Evolutionary conservation across 2,888 invertebrate species (phyloP).

Genomic region (Thereva nobilitata): DNA sequence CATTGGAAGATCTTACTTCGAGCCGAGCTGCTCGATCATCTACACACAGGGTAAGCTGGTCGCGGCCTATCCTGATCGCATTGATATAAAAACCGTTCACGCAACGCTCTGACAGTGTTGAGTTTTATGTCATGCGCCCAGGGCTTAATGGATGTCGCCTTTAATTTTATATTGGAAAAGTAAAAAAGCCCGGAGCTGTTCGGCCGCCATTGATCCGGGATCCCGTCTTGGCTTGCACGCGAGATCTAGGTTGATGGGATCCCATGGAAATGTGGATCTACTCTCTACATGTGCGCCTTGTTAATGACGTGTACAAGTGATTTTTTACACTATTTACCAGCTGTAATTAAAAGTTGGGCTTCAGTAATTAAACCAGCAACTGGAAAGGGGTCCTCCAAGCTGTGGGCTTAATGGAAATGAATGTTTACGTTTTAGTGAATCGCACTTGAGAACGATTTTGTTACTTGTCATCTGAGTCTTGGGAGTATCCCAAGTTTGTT

Average conservation of each 20-base stretch:
- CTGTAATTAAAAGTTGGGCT: slow-evolving; percentile 30
- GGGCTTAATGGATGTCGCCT: slow-evolving; percentile 25
- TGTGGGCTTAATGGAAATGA: slow-evolving; percentile 29
- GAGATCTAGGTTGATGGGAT: neutral
- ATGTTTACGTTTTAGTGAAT: slow-evolving; percentile 2
- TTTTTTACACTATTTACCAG: too few relatives aligned
- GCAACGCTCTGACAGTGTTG: slow-evolving; percentile 6
- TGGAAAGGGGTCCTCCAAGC: slow-evolving; percentile 3
- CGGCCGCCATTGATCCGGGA: neutral
- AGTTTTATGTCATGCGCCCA: neutral
- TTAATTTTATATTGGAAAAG: slow-evolving; percentile 22
- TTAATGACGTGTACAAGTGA: too few relatives aligned
- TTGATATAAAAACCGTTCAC: slow-evolving; percentile 15
- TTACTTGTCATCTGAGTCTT: slow-evolving; percentile 15
- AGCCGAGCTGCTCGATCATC: neutral
- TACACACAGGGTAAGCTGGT: neutral
- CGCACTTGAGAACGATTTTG: slow-evolving; percentile 22
- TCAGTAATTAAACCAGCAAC: slow-evolving; percentile 24
- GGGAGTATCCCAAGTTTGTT: slow-evolving; percentile 8
- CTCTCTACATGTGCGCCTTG: too few relatives aligned
- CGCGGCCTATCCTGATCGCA: slow-evolving; percentile 4
- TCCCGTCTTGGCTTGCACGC: neutral
- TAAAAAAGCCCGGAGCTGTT: neutral
- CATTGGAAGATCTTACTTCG: slow-evolving; percentile 11
- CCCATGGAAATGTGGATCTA: too few relatives aligned